Conservation (phyloP, 1,140 invertebrate species). For the Dolichoris vasculosae region DNA sequence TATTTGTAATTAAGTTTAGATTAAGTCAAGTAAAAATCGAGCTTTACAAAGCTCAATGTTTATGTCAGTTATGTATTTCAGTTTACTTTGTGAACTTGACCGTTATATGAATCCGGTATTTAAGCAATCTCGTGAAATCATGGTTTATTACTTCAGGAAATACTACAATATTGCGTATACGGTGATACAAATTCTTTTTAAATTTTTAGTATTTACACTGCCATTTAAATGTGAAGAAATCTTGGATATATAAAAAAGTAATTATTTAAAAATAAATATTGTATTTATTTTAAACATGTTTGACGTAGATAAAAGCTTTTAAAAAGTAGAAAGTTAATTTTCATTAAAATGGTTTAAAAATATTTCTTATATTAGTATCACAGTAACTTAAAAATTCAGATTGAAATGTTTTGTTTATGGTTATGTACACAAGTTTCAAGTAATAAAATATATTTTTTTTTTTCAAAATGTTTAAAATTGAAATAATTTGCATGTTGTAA, state of each 20-base stretch:
- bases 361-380: not conserved
- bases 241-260: not conserved
- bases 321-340: not conserved
- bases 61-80: not conserved
- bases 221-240: not conserved
- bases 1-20: not conserved
- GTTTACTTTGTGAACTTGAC: slow-evolving; percentile 8
- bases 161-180: not conserved
- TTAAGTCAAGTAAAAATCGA: not conserved
- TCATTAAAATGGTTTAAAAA: not conserved
- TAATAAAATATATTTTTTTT: slow-evolving; percentile 1
- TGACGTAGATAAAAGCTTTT: not conserved
- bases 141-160: slow-evolving; percentile 5
- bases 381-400: not conserved
- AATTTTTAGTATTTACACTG: not conserved
- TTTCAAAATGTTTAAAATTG: not conserved
- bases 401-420: not conserved
- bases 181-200: not conserved
- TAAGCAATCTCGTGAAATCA: slow-evolving; percentile 22
- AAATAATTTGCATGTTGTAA: slow-evolving; percentile 2
- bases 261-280: not conserved
- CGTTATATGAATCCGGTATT: not conserved
- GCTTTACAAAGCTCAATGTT: not conserved
- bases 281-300: not conserved
- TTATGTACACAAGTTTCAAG: not conserved